phyloP scores from a whole-genome alignment of 2,888 invertebrate genomes.

The Uloborus plumipes region DNA sequence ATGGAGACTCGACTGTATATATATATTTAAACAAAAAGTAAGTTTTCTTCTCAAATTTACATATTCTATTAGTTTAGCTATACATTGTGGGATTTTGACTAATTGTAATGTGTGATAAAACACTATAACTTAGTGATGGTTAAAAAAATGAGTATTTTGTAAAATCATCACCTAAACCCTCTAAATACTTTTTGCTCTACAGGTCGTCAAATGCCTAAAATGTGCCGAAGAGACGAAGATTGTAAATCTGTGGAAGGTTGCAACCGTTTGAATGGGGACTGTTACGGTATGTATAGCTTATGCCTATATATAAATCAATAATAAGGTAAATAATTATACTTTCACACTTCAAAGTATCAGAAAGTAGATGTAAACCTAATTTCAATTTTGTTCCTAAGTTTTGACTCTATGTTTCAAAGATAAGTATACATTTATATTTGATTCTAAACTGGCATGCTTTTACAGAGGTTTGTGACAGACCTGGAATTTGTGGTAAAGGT shows the following conservation, averaged over 20 bases:
- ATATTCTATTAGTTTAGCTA: too few relatives aligned
- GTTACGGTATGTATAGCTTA: conserved; percentile 64
- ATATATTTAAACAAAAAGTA: too few relatives aligned
- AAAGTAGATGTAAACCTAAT: not conserved
- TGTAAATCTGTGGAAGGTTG: conserved; percentile 66
- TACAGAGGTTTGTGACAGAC: conserved; percentile 79
- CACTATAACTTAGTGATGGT: too few relatives aligned
- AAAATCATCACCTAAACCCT: not conserved
- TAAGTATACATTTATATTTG: not conserved
- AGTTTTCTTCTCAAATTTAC: too few relatives aligned
- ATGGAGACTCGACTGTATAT: too few relatives aligned
- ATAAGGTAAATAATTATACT: too few relatives aligned
- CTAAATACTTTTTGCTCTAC: not conserved
- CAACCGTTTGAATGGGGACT: conserved; percentile 66
- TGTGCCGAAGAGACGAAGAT: conserved; percentile 66
- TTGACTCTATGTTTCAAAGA: not conserved
- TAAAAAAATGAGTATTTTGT: too few relatives aligned
- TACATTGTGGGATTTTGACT: too few relatives aligned
- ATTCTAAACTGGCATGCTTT: not conserved
- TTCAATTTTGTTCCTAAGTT: not conserved
- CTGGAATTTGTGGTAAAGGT: conserved; percentile 82
- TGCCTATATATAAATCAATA: too few relatives aligned
- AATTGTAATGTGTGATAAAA: too few relatives aligned
- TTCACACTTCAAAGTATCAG: not conserved
- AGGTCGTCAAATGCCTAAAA: conserved; percentile 65